Conservation (phyloP, 2,113 vertebrate genomes). For the Mesocricetus auratus region DNA sequence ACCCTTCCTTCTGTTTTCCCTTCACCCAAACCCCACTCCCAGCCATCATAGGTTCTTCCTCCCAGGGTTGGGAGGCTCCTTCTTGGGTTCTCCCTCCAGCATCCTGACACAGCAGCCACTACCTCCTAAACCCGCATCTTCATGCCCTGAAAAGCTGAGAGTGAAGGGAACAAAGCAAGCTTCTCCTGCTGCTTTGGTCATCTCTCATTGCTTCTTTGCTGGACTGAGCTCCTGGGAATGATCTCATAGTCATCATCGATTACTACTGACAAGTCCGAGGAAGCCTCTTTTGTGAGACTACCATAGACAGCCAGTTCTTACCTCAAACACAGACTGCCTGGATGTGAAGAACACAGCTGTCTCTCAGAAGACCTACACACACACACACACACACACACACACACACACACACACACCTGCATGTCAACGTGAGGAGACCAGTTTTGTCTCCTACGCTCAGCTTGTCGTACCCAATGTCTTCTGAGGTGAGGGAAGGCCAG, state of each 20-base stretch:
- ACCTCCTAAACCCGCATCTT: background rate
- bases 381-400: background rate
- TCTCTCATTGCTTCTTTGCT: background rate
- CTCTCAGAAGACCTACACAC: background rate
- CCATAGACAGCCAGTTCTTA: background rate
- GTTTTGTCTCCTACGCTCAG: background rate
- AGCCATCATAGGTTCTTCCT: background rate
- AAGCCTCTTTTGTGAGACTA: background rate
- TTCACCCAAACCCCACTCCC: fast-evolving
- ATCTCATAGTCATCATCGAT: background rate
- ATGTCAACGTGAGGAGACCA: background rate
- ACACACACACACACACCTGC: background rate
- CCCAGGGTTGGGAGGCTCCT: background rate
- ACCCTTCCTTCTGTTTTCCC: background rate
- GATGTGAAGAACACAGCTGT: background rate
- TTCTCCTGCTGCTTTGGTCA: background rate
- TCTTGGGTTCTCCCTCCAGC: background rate
- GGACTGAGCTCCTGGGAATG: background rate
- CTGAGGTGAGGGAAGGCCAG: background rate
- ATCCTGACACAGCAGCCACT: background rate
- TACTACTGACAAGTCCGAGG: background rate
- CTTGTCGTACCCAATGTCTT: background rate
- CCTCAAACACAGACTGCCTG: background rate
- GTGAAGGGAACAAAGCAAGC: background rate
- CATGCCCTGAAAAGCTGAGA: background rate